phyloP scores from a whole-genome alignment of 2,888 invertebrate species.

The Napeogenes sylphis region DNA sequence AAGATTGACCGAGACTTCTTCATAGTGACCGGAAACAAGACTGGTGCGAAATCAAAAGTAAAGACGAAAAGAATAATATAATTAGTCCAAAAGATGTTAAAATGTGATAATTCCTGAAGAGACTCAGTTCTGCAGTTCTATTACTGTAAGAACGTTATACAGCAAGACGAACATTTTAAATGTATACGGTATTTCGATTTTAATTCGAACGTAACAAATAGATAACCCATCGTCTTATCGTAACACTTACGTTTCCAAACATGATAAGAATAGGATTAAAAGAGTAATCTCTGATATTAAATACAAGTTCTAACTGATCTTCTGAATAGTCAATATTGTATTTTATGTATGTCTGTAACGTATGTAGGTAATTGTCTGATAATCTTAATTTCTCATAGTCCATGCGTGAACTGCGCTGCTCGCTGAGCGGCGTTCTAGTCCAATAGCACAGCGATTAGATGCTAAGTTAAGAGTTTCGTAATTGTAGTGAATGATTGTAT shows the following conservation, averaged over 20 bases:
- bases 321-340: conserved; percentile 42
- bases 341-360: conserved; percentile 45
- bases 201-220: no score
- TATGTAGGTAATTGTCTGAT: conserved; percentile 61
- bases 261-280: neutral
- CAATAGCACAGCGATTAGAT: conserved; percentile 64
- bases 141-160: no score
- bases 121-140: conserved; percentile 8
- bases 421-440: conserved; percentile 50
- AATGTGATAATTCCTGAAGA: conserved; percentile 18
- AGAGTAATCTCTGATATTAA: conserved; percentile 2
- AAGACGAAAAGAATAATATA: conserved; percentile 9
- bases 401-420: conserved; percentile 15
- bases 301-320: conserved; percentile 4
- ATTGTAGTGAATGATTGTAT: conserved; percentile 67
- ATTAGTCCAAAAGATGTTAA: conserved; percentile 16
- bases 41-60: conserved; percentile 14
- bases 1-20: conserved; percentile 27
- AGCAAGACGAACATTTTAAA: neutral
- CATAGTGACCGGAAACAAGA: conserved; percentile 12
- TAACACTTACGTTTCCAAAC: no score
- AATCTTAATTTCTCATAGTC: conserved; percentile 43
- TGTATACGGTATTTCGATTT: neutral
- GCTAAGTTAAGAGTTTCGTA: conserved; percentile 64
- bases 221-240: no score